phyloP scores from a whole-genome alignment of 2,888 invertebrate species.

The Tanytarsus gracilentus region DNA sequence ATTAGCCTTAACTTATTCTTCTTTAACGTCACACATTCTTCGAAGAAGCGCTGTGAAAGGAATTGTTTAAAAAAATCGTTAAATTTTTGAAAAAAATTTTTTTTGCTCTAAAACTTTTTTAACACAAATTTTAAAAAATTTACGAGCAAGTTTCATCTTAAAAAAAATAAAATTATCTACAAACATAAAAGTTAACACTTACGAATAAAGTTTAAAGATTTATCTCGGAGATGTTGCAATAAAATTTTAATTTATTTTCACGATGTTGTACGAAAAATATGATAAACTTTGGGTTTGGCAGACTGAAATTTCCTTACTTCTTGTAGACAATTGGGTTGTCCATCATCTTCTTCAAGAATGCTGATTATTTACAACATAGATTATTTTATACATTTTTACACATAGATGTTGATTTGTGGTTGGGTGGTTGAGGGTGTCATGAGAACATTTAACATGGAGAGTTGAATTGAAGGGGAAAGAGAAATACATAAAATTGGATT shows the following conservation, averaged over 20 bases:
- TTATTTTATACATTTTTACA: not conserved
- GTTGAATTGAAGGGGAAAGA: too few species aligned
- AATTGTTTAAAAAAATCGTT: conserved; percentile 33
- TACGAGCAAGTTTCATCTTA: not conserved
- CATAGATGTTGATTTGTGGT: conserved; percentile 2
- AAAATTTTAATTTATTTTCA: not conserved
- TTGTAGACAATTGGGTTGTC: conserved; percentile 43
- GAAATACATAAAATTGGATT: conserved; percentile 7
- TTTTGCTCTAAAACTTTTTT: not conserved
- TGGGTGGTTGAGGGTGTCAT: too few species aligned
- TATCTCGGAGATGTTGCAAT: not conserved
- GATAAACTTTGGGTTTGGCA: not conserved
- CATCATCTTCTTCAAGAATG: conserved; percentile 73
- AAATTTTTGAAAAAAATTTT: not conserved
- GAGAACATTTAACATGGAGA: conserved; percentile 9
- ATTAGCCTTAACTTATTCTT: conserved; percentile 27
- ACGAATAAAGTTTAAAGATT: conserved; percentile 26
- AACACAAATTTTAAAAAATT: not conserved
- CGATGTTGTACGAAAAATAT: not conserved
- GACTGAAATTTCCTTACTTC: conserved; percentile 22
- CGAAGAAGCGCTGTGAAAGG: conserved; percentile 66
- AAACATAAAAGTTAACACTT: conserved; percentile 5
- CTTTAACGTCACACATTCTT: conserved; percentile 59
- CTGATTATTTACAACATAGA: conserved; percentile 42
- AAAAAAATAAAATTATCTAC: conserved; percentile 29